Evolutionary conservation across 1,140 invertebrate species (phyloP).

Genomic region (Pissodes strobi): DNA sequence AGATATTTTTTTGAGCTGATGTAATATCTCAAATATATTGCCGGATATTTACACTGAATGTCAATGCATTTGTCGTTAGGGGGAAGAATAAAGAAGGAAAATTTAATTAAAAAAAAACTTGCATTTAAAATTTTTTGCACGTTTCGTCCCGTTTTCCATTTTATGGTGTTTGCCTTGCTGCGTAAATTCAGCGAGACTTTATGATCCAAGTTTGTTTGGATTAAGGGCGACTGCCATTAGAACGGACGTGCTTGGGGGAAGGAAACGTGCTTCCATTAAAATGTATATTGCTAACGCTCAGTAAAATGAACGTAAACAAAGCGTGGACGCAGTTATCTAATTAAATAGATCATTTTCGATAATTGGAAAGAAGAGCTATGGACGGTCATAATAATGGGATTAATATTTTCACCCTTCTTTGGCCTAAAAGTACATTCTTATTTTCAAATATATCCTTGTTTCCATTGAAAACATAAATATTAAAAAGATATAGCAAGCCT

Average conservation of each 20-base stretch:
- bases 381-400: too few relatives aligned
- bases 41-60: too few relatives aligned
- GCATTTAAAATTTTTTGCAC: conserved; percentile 13
- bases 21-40: too few relatives aligned
- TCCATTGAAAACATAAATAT: too few relatives aligned
- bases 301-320: conserved; percentile 8
- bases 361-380: too few relatives aligned
- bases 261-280: conserved; percentile 24
- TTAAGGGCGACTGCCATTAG: conserved; percentile 17
- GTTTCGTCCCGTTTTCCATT: not conserved
- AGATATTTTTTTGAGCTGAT: too few relatives aligned
- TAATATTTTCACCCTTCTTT: too few relatives aligned
- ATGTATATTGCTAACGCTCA: conserved; percentile 5
- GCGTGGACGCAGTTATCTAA: conserved; percentile 1
- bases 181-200: conserved; percentile 24
- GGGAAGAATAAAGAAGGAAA: too few relatives aligned
- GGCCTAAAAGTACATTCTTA: too few relatives aligned
- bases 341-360: conserved; percentile 7
- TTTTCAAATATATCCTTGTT: too few relatives aligned
- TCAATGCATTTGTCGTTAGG: too few relatives aligned
- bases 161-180: conserved; percentile 12
- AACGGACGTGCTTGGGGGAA: conserved; percentile 14
- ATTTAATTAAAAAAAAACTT: conserved; percentile 21
- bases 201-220: conserved; percentile 16
- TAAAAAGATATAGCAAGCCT: too few relatives aligned